Percentiles rank a stretch among this genome's conserved stretches.
phyloP scores from a whole-genome alignment of 2,797 vertebrate species.

The Allobates femoralis region DNA sequence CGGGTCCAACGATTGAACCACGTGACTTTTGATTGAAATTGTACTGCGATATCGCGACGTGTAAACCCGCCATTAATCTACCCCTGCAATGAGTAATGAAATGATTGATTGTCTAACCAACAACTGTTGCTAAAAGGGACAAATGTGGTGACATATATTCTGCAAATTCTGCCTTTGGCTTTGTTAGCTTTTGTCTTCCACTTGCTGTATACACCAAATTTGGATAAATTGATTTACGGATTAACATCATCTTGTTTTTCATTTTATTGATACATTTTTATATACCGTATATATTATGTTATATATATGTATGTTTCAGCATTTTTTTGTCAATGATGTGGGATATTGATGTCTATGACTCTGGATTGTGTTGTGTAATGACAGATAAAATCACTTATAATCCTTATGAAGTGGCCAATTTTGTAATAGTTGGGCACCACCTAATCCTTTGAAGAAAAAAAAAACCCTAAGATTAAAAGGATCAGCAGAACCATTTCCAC shows the following conservation, averaged over 20 bases:
- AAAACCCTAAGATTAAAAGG: constrained; percentile 49
- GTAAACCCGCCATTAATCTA: too few relatives aligned
- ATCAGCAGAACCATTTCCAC: constrained; percentile 43
- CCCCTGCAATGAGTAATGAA: neutral
- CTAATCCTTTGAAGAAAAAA: constrained; percentile 54
- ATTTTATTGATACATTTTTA: neutral
- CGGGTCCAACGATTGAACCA: too few relatives aligned
- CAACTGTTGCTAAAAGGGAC: neutral
- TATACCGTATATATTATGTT: neutral
- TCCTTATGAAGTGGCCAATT: constrained; percentile 60
- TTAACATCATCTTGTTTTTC: neutral
- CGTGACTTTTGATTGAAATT: too few relatives aligned
- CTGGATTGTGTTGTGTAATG: constrained; percentile 28
- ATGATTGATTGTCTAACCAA: neutral
- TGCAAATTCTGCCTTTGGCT: neutral
- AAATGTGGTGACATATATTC: neutral
- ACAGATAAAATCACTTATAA: constrained; percentile 51
- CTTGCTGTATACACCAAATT: neutral
- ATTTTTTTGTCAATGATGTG: neutral
- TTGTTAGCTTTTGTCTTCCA: neutral
- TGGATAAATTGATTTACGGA: neutral
- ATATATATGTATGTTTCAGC: too few relatives aligned
- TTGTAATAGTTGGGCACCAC: constrained; percentile 43
- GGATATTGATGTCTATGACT: constrained; percentile 19
- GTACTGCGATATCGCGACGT: too few relatives aligned